Evolutionary conservation across 2,113 vertebrate genomes (phyloP).

Genomic region (Coracopsis vasa): DNA sequence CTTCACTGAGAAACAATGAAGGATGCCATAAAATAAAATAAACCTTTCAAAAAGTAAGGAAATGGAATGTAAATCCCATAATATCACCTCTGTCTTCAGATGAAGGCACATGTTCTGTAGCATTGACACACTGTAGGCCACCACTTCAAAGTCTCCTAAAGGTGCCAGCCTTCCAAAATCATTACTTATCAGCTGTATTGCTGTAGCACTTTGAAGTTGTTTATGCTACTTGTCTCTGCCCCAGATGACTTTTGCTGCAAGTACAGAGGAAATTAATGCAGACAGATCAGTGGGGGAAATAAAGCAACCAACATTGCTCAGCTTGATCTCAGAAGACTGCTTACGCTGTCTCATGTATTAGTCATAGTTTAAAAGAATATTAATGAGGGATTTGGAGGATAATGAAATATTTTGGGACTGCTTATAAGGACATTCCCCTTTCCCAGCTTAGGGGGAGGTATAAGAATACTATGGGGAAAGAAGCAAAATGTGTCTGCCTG

Average conservation of each 20-base stretch:
- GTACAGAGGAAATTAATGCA: background rate
- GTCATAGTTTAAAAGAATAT: background rate
- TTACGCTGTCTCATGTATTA: background rate
- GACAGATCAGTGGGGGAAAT: background rate
- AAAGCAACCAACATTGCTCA: background rate
- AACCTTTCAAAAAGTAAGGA: background rate
- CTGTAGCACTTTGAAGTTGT: background rate
- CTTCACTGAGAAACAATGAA: constrained; percentile 2
- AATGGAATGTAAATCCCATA: background rate
- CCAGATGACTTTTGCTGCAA: background rate
- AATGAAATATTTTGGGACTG: background rate
- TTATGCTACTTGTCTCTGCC: background rate
- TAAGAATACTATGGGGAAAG: background rate
- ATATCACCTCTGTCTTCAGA: background rate
- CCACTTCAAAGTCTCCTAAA: background rate
- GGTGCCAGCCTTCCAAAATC: background rate
- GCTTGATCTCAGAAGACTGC: background rate
- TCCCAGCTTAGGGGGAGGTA: background rate
- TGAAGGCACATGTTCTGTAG: background rate
- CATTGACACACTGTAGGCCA: background rate
- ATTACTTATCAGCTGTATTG: background rate
- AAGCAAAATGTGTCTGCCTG: background rate
- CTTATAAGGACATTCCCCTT: background rate
- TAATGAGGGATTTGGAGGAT: background rate
- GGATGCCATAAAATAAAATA: background rate